Base-by-base conservation (phyloP, 2,888 invertebrate species). In the Nysson spinosus region DNA sequence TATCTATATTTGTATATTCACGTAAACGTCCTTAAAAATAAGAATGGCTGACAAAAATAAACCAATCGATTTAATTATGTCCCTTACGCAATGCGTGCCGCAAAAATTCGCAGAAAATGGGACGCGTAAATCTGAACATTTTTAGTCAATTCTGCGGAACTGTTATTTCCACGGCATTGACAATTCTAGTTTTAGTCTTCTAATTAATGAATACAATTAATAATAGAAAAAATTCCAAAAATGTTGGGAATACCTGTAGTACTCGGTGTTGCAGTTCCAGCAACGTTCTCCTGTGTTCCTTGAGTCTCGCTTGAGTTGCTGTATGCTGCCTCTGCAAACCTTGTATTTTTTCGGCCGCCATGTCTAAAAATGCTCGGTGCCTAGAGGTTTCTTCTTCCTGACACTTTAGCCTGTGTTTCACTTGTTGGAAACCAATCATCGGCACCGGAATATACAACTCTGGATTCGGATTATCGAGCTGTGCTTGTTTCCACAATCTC, bases 401-500 rank as follows among this genome's bases (percentile, higher is more conserved):
- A 76, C 94, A 94, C 67, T 94, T 92, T 51, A 96, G 91, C 9
- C 98, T 91, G 87, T 93, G 93, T 84, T 94, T 93, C 4, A 93
- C 89, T 86, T 94, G 93, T 26, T 91, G 89, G 83, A 98, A 98
- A 0, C 99, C 99, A 70, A 97, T 92, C 87, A 99, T 94, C 0
- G 98, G 96, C 7, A 97, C 95, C 0, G 99, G 99, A 81, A 99
- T 93, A 79, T 96, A 94, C 79, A 93, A 93, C 26, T 91, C 92
- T 0, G 96, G 92, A 87, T 98, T 95, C 0, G 99, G 99, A 89
- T 99, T 99, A 83, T 98, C 98, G 20, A 93, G 89, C 81, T 97
- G 96, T 0, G 98, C 98, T 87, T 99, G 98, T 81, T 95, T 94
- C 99, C 99, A 99, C 78, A 98, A 89, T 63, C 96, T 90, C 42